Conservation (phyloP, 2,113 vertebrate genomes). For the Urocitellus parryii region DNA sequence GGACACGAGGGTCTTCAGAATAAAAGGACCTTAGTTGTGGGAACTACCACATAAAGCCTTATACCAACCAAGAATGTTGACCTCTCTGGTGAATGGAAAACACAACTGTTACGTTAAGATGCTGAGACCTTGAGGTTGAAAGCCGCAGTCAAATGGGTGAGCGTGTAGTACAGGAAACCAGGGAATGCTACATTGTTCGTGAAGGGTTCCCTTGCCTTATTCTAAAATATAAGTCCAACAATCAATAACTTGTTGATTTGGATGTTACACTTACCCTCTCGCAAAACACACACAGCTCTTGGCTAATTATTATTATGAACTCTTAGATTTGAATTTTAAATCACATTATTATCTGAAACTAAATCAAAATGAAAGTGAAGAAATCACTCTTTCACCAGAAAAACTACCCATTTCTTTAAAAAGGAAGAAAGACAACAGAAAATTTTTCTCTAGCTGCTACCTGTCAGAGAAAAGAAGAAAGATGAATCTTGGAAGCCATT, state of each 20-base stretch:
- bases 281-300: background rate
- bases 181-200: background rate
- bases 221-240: background rate
- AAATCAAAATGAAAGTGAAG: background rate
- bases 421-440: constrained; percentile 5
- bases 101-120: background rate
- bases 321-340: constrained; percentile 31
- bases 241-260: background rate
- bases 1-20: background rate
- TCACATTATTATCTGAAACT: constrained; percentile 1
- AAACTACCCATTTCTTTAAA: background rate
- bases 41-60: background rate
- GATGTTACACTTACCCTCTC: background rate
- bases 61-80: background rate
- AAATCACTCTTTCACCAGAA: constrained; percentile 15
- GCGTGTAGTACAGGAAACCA: background rate
- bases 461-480: background rate
- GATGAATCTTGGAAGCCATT: background rate
- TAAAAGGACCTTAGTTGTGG: background rate
- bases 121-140: background rate
- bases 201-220: background rate
- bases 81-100: background rate
- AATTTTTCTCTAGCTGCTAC: background rate
- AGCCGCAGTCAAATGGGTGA: background rate
- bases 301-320: background rate